These are phyloP conservation scores for Drosophila ercepeae DNA, from an alignment of 1,140 invertebrate species.

Conservation along the genomic window DNA sequence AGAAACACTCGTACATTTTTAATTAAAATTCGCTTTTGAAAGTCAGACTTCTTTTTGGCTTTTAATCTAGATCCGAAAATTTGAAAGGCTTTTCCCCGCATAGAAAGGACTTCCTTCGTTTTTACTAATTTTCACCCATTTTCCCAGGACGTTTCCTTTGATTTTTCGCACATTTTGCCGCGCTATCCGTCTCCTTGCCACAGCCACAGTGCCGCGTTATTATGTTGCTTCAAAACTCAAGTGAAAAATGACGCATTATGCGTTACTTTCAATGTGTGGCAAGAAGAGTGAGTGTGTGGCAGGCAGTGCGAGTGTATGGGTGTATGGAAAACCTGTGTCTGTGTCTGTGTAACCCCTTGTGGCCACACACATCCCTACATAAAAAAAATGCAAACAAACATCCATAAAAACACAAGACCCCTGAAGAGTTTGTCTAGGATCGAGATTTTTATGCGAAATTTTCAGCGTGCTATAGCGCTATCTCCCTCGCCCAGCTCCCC, in stretches of 20 bases:
- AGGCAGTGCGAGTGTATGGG: not conserved
- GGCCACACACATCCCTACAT: slow-evolving; percentile 33
- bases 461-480: slow-evolving; percentile 28
- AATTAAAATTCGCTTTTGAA: not conserved
- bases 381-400: not conserved
- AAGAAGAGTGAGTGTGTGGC: no score
- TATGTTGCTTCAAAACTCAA: slow-evolving; percentile 68
- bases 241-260: slow-evolving; percentile 75
- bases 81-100: slow-evolving; percentile 4
- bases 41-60: not conserved
- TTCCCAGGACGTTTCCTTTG: not conserved
- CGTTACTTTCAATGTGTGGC: slow-evolving; percentile 52
- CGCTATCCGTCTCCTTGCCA: slow-evolving; percentile 21
- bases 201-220: slow-evolving; percentile 53
- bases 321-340: slow-evolving; percentile 16
- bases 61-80: not conserved
- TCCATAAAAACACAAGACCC: slow-evolving; percentile 2
- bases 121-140: slow-evolving; percentile 7
- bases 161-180: slow-evolving; percentile 19
- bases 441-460: slow-evolving; percentile 61
- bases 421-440: slow-evolving; percentile 50
- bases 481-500: slow-evolving; percentile 3
- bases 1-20: no score
- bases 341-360: slow-evolving; percentile 54
- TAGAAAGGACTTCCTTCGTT: not conserved